A percentile compares a stretch with the other conserved stretches of the same genome.
phyloP scores from a whole-genome alignment of 2,113 vertebrate species.

The Pterocles gutturalis region DNA sequence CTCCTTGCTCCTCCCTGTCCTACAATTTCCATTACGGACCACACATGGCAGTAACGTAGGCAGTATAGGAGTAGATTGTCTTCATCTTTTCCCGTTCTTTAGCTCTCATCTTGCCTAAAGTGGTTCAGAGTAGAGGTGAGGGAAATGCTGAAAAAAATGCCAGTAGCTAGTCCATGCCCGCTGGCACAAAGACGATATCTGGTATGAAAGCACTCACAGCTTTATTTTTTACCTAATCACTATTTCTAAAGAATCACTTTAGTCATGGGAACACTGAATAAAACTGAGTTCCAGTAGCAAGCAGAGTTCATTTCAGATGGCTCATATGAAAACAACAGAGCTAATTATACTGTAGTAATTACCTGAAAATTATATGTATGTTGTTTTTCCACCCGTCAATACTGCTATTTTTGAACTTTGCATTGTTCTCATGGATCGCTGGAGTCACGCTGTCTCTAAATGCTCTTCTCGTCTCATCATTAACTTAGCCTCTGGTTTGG shows the following conservation, averaged over 20 bases:
- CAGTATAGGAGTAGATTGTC: fast-evolving
- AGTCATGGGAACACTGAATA: neutral
- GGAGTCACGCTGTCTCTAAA: conserved; percentile 53
- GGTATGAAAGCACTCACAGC: neutral
- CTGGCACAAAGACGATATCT: neutral
- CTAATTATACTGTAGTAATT: conserved; percentile 76
- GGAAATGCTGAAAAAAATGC: neutral
- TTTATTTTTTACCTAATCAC: neutral
- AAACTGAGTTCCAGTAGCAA: neutral
- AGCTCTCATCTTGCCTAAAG: neutral
- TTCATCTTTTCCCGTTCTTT: neutral
- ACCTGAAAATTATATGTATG: conserved; percentile 80
- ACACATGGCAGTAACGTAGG: fast-evolving
- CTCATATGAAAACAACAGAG: conserved; percentile 58
- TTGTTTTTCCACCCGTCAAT: conserved; percentile 70
- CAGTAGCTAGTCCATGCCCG: neutral
- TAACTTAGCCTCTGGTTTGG: neutral
- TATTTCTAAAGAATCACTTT: neutral
- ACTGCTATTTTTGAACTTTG: conserved; percentile 72
- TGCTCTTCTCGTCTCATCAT: neutral
- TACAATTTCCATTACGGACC: neutral
- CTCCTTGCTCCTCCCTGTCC: neutral
- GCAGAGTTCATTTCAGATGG: conserved; percentile 14
- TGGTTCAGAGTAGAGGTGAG: neutral
- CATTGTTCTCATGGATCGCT: conserved; percentile 58